Conservation (phyloP, 2,113 vertebrate genomes). For the Hippocampus barbouri region DNA sequence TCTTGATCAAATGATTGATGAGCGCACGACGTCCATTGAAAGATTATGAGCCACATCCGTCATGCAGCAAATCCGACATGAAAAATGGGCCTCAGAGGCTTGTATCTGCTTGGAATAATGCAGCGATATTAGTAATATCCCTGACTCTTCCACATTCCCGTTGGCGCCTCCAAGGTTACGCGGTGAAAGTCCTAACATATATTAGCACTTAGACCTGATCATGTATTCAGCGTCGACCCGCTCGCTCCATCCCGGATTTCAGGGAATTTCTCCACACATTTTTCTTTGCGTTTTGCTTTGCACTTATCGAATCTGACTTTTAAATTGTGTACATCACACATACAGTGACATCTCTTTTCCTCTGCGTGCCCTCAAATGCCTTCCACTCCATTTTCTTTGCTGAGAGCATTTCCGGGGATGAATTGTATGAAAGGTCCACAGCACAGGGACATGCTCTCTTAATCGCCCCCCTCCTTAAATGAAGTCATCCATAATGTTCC, state of each 20-base stretch:
- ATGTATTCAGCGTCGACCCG: slow-evolving; percentile 33
- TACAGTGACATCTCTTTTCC: slow-evolving; percentile 38
- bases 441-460: slow-evolving; percentile 61
- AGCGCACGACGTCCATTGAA: slow-evolving; percentile 29
- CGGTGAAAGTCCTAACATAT: slow-evolving; percentile 17
- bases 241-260: slow-evolving; percentile 15
- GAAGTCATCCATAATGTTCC: slow-evolving; percentile 65
- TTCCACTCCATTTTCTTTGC: slow-evolving; percentile 39
- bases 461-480: slow-evolving; percentile 56
- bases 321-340: slow-evolving; percentile 60
- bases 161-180: slow-evolving; percentile 45
- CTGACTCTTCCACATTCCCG: not conserved
- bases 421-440: slow-evolving; percentile 47
- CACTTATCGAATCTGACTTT: slow-evolving; percentile 61
- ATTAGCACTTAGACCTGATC: slow-evolving; percentile 31
- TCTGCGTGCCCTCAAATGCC: slow-evolving; percentile 24
- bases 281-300: slow-evolving; percentile 25
- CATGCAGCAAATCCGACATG: slow-evolving; percentile 41
- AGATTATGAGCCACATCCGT: slow-evolving; percentile 57
- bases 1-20: slow-evolving; percentile 55
- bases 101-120: slow-evolving; percentile 25
- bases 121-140: slow-evolving; percentile 28
- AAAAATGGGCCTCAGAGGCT: slow-evolving; percentile 26
- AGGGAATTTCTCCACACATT: slow-evolving; percentile 38
- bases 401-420: slow-evolving; percentile 37